phyloP scores from a whole-genome alignment of 1,140 invertebrate species.

The Phenacoccus solenopsis region DNA sequence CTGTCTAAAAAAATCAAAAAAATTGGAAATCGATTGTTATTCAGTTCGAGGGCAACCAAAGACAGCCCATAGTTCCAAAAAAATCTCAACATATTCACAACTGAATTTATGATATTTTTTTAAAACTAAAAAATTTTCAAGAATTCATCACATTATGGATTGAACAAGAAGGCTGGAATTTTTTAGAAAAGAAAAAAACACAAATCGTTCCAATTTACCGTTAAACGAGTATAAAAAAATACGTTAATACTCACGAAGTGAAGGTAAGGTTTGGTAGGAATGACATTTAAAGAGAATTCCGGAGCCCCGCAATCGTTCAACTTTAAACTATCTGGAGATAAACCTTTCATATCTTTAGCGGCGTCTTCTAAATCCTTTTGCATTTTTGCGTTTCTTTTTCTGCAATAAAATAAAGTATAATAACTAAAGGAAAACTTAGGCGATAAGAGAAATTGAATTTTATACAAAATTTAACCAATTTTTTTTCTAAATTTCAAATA shows the following conservation, averaged over 20 bases:
- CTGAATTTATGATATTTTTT: no score
- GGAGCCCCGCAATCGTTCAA: conserved; percentile 33
- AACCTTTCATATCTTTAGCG: conserved; percentile 49
- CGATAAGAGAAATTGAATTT: conserved; percentile 12
- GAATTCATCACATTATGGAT: no score
- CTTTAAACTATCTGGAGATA: conserved; percentile 38
- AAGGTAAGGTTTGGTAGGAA: conserved; percentile 55
- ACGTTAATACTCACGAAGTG: conserved; percentile 59
- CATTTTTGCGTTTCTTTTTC: conserved; percentile 72
- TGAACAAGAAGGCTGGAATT: no score
- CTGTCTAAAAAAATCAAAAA: no score
- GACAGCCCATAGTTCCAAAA: no score
- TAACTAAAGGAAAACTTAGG: no score
- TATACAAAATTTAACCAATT: not conserved
- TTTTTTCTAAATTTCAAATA: not conserved
- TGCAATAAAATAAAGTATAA: conserved; percentile 37
- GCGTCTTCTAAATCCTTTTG: conserved; percentile 87
- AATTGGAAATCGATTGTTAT: no score
- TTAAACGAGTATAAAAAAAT: no score
- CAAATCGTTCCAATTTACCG: no score
- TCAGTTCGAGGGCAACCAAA: no score
- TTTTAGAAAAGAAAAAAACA: not conserved
- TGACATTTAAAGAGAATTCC: conserved; percentile 39
- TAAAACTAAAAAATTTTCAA: no score
- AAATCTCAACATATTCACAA: no score